These are phyloP conservation scores for Chironex yamaguchii DNA, from an alignment of 30 jellyfish, hydroid and myxozoan genomes.

Conservation along the genomic window DNA sequence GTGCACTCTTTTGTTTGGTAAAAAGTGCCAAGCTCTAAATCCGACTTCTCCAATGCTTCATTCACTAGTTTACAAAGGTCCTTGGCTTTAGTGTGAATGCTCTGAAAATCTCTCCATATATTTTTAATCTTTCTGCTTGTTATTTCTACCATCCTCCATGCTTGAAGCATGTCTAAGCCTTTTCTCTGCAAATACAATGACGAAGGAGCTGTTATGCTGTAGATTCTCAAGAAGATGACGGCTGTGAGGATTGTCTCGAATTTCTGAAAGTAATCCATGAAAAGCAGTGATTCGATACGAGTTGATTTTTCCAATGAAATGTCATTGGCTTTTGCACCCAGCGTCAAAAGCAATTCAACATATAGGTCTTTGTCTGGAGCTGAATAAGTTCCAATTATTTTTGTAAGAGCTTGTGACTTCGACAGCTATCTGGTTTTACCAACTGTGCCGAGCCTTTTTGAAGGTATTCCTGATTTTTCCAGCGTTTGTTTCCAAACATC, in stretches of 20 bases:
- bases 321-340: conserved; percentile 31
- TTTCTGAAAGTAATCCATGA: conserved; percentile 27
- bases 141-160: conserved; percentile 48
- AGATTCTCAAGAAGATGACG: conserved; percentile 41
- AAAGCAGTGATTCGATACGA: conserved; percentile 21
- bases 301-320: conserved; percentile 23
- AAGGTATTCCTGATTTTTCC: conserved; percentile 18
- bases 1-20: conserved; percentile 50
- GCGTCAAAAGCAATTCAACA: conserved; percentile 33
- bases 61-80: conserved; percentile 3
- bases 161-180: neutral
- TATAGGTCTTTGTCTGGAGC: conserved; percentile 42
- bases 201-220: conserved; percentile 27
- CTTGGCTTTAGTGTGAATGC: conserved; percentile 19
- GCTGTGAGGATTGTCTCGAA: conserved; percentile 35
- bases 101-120: conserved; percentile 30
- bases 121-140: neutral
- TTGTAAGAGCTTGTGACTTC: conserved; percentile 32
- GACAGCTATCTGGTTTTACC: conserved; percentile 63
- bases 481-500: no score
- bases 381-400: conserved; percentile 40
- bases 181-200: neutral
- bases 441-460: conserved; percentile 40
- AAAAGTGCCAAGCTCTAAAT: neutral
- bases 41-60: conserved; percentile 27